Percentiles rank a stretch among this genome's conserved stretches.
These are phyloP conservation scores for Sander lucioperca DNA, from an alignment of 2,113 vertebrate species.

Conservation along the genomic window DNA sequence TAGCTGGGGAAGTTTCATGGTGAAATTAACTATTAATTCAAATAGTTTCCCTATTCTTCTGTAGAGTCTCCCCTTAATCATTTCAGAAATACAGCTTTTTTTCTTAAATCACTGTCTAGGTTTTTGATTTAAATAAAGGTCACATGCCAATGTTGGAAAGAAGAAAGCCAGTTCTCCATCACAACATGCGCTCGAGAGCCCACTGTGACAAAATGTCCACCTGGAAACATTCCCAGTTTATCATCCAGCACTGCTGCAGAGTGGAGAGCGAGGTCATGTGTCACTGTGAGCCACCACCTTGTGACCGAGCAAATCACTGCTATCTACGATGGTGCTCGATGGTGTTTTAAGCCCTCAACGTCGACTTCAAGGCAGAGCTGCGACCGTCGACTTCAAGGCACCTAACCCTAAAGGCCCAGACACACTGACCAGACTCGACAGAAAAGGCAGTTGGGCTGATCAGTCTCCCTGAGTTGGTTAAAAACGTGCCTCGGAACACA, in stretches of 20 bases:
- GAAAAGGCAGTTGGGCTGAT: too few species aligned
- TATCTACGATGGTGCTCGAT: background rate
- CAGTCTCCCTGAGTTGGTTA: too few species aligned
- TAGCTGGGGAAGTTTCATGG: too few species aligned
- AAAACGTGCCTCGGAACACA: too few species aligned
- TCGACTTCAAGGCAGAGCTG: too few species aligned
- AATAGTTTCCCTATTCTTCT: too few species aligned
- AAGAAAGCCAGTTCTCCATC: slow-evolving; percentile 14
- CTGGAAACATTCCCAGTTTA: slow-evolving; percentile 42
- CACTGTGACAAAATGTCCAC: slow-evolving; percentile 50
- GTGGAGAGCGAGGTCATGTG: background rate
- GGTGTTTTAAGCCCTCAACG: too few species aligned
- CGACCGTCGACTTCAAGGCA: too few species aligned
- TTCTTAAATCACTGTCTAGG: background rate
- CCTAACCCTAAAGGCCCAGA: too few species aligned
- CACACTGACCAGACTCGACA: too few species aligned
- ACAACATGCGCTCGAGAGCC: slow-evolving; percentile 17
- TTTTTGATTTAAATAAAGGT: slow-evolving; percentile 23
- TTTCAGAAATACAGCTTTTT: background rate
- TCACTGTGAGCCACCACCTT: background rate
- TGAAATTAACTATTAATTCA: too few species aligned
- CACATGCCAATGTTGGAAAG: background rate
- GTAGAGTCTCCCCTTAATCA: background rate
- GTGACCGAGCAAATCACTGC: background rate
- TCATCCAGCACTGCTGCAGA: slow-evolving; percentile 14